Conservation (phyloP, 2,113 vertebrate genomes). For the Cebidichthys violaceus region DNA sequence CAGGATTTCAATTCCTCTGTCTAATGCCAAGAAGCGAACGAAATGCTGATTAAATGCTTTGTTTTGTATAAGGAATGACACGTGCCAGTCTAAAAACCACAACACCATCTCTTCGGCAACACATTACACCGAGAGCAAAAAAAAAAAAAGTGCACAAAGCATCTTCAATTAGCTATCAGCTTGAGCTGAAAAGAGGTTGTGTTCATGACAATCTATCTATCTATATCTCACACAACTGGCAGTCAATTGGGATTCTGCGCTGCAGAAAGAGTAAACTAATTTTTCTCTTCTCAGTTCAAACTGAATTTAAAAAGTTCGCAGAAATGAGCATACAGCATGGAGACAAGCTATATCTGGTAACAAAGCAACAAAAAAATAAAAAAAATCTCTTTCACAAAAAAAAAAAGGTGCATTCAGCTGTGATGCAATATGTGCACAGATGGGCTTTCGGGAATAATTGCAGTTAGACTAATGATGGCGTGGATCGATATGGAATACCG, state of each 20-base stretch:
- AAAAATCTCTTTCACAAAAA: conserved; percentile 66
- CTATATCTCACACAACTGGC: conserved; percentile 53
- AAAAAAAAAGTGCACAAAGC: conserved; percentile 65
- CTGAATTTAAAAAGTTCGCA: conserved; percentile 49
- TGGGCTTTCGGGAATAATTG: conserved; percentile 41
- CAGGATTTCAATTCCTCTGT: conserved; percentile 60
- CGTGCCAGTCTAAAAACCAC: conserved; percentile 61
- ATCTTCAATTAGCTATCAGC: conserved; percentile 56
- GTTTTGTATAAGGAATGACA: conserved; percentile 61
- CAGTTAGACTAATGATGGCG: conserved; percentile 28
- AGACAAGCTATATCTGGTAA: conserved; percentile 53
- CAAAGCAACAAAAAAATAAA: conserved; percentile 28
- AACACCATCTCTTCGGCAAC: conserved; percentile 53
- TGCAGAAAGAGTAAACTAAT: conserved; percentile 75
- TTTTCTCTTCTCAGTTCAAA: conserved; percentile 58
- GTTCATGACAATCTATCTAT: conserved; percentile 50
- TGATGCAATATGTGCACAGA: conserved; percentile 64
- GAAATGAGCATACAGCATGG: conserved; percentile 47
- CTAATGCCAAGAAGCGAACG: conserved; percentile 55
- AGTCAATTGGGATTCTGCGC: conserved; percentile 74
- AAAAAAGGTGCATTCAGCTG: conserved; percentile 75
- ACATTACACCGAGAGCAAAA: conserved; percentile 48
- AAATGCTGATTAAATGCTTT: conserved; percentile 39
- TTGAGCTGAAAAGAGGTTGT: conserved; percentile 53
- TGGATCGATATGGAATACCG: conserved; percentile 40